These are phyloP conservation scores for Calyptomena viridis DNA, from an alignment of 2,113 vertebrate species.

Conservation along the genomic window DNA sequence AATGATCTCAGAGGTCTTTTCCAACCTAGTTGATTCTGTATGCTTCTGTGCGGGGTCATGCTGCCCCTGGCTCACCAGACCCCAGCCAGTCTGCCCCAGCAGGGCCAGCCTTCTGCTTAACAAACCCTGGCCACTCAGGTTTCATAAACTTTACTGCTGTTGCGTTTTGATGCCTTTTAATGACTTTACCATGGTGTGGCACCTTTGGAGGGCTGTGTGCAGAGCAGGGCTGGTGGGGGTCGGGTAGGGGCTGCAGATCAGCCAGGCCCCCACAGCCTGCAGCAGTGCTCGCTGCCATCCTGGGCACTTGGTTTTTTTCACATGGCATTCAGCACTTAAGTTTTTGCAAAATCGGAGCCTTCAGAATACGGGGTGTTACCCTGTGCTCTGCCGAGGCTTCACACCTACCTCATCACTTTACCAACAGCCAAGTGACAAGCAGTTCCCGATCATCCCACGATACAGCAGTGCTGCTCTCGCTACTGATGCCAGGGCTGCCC, in stretches of 20 bases:
- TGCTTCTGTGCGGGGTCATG: neutral
- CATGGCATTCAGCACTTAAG: neutral
- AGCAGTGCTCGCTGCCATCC: neutral
- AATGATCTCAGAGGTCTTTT: neutral
- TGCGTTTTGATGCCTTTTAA: neutral
- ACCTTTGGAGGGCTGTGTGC: neutral
- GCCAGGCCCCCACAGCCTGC: neutral
- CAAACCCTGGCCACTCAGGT: rapidly evolving
- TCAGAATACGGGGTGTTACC: neutral
- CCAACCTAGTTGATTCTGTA: neutral
- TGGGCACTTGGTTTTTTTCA: too few relatives aligned
- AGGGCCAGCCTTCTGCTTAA: neutral
- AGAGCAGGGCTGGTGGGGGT: too few relatives aligned
- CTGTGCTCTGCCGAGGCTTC: neutral
- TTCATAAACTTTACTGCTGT: neutral
- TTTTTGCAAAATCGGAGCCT: neutral
- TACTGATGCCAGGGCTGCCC: rapidly evolving
- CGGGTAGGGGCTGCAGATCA: neutral
- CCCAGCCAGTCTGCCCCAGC: neutral
- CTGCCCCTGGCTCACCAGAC: neutral
- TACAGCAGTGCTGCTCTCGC: rapidly evolving
- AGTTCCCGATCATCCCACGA: neutral
- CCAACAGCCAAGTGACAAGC: rapidly evolving
- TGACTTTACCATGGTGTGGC: neutral
- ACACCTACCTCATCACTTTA: rapidly evolving